Evolutionary conservation across 2,888 invertebrate genomes (phyloP).

Genomic region (Panorpa germanica): DNA sequence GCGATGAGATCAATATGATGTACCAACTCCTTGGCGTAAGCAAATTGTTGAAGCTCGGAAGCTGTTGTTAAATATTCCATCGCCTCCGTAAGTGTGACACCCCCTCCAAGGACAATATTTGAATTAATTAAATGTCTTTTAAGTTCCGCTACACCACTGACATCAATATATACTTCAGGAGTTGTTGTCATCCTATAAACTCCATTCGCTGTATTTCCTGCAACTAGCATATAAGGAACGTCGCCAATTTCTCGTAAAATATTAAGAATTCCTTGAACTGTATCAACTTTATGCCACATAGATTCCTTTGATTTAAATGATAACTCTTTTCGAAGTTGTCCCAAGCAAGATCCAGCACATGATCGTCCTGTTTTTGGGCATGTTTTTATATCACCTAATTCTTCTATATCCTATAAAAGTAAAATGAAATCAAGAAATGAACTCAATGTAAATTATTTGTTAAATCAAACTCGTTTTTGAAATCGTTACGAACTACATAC

Average conservation of each 20-base stretch:
- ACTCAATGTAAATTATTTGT: no score
- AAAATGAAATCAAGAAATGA: no score
- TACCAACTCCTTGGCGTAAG: constrained; percentile 37
- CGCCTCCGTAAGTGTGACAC: constrained; percentile 27
- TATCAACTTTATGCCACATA: constrained; percentile 32
- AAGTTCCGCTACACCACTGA: constrained; percentile 36
- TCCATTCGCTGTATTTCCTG: constrained; percentile 63
- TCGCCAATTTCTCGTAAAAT: constrained; percentile 24
- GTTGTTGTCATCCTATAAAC: constrained; percentile 24
- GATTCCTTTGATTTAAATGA: no score
- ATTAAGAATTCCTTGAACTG: constrained; percentile 28
- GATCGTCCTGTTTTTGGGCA: constrained; percentile 16
- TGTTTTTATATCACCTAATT: constrained; percentile 17
- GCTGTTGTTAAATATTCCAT: constrained; percentile 22
- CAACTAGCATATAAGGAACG: constrained; percentile 39
- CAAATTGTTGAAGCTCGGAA: constrained; percentile 28
- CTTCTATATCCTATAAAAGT: constrained; percentile 23
- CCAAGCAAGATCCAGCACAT: constrained; percentile 13
- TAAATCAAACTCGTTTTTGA: no score
- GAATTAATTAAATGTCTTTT: constrained; percentile 23
- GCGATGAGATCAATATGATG: constrained; percentile 53
- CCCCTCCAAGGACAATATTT: constrained; percentile 35
- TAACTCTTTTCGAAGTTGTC: no score
- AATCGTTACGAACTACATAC: no score
- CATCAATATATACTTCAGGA: constrained; percentile 37